A percentile compares a stretch with the other conserved stretches of the same genome.
Evolutionary conservation across 1,140 invertebrate genomes (phyloP).

Genomic region (Lepidotrigona ventralis): DNA sequence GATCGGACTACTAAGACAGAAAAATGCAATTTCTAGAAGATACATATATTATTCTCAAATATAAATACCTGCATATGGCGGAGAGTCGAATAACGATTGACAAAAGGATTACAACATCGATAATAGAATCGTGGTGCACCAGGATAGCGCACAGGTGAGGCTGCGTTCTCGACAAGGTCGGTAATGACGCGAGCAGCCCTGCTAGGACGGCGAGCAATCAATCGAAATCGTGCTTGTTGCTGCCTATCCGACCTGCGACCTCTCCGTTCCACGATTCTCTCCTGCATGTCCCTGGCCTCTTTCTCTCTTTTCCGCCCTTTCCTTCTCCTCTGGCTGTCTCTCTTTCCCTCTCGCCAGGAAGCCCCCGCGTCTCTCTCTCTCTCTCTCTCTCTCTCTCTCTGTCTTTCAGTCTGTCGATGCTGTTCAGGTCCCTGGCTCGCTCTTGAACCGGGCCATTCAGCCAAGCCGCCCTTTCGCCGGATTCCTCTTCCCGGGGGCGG

Average conservation of each 20-base stretch:
- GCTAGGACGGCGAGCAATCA: slow-evolving; percentile 38
- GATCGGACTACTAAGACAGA: too few species aligned
- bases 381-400: neutral
- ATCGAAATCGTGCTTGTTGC: slow-evolving; percentile 74
- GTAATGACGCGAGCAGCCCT: slow-evolving; percentile 18
- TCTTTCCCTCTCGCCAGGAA: neutral
- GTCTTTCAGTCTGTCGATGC: neutral
- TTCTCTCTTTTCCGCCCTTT: neutral
- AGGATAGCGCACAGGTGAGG: neutral
- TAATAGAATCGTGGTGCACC: too few species aligned
- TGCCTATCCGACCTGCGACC: slow-evolving; percentile 30
- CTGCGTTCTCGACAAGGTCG: neutral
- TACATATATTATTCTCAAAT: neutral
- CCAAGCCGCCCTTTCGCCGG: slow-evolving; percentile 50
- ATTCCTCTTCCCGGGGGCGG: slow-evolving; percentile 59
- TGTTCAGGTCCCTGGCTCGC: neutral
- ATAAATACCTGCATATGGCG: neutral
- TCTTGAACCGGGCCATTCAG: slow-evolving; percentile 42
- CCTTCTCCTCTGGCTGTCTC: neutral
- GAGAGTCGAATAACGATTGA: neutral
- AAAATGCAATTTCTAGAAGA: too few species aligned
- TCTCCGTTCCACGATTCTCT: slow-evolving; percentile 22
- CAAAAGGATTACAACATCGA: neutral
- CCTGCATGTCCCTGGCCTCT: neutral
- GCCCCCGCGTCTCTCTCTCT: neutral